Evolutionary conservation across 2,113 vertebrate genomes (phyloP), one percentile per base, ranked within the genome.

Genomic region (Ptilorrhoa leucosticta): DNA sequence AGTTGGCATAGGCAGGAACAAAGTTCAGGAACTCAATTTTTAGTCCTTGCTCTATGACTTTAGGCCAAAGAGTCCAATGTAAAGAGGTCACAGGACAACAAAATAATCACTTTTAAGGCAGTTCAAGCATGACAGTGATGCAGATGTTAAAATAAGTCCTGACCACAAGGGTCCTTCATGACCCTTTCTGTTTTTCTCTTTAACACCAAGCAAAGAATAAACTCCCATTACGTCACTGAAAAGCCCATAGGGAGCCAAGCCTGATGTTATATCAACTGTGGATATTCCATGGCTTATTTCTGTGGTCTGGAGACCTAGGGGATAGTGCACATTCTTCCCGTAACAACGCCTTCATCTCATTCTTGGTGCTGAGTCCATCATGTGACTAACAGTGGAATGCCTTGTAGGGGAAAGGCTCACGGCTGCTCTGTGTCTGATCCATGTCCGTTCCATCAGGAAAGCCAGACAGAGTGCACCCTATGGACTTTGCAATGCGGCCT

Each of bases 61-160:
- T 44, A 86, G 64, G 68, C 68, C 80, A 81, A 88, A 77, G 26
- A 47, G 10, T 78, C 64, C 75, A 39, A 75, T 71, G 68, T 71
- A 81, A 88, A 86, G 64, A 31, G 57, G 39, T 78, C 42, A 81
- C 51, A 86, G 71, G 60, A 93, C 58, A 95, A 28, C 11, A 83
- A 81, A 42, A 85, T 33, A 81, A 93, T 84, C 13, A 72, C 51
- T 96, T 83, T 85, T 80, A 73, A 91, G 79, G 76, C 35, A 73
- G 54, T 83, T 92, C 79, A 86, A 96, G 45, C 78, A 93, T 78
- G 79, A 90, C 92, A 86, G 51, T 15, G 68, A 73, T 83, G 71
- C 70, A 85, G 87, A 96, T 75, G 79, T 92, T 89, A 93, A 86
- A 95, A 91, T 33, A 92, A 86, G 9, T 47, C 51, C 58, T 86